phyloP scores from a whole-genome alignment of 2,797 vertebrate species.

The Coregonus ussuriensis region DNA sequence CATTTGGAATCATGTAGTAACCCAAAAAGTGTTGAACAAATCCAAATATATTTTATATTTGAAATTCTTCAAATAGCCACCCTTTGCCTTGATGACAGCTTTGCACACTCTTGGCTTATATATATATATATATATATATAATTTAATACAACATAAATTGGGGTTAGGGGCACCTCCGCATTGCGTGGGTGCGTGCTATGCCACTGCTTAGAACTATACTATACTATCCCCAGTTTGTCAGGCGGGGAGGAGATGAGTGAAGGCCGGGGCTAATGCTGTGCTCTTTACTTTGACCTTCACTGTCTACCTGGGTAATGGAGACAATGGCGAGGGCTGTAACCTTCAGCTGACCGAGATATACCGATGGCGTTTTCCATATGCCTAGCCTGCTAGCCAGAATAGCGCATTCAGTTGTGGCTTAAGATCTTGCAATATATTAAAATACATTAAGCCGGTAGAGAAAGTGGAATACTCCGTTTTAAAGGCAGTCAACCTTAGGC shows the following conservation, averaged over 20 bases:
- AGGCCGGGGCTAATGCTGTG: slow-evolving; percentile 29
- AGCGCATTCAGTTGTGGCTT: slow-evolving; percentile 10
- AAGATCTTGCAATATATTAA: slow-evolving; percentile 28
- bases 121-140: no score
- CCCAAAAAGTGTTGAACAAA: no score
- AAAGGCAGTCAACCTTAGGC: not conserved
- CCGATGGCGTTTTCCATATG: slow-evolving; percentile 15
- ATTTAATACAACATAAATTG: no score
- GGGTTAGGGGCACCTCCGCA: no score
- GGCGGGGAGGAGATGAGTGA: slow-evolving; percentile 25
- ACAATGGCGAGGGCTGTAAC: slow-evolving; percentile 35
- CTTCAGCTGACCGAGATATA: slow-evolving; percentile 29
- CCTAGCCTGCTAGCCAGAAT: slow-evolving; percentile 23
- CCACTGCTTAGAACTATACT: no score
- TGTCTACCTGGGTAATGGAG: slow-evolving; percentile 51
- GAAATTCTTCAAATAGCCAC: no score
- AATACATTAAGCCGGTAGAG: slow-evolving; percentile 14
- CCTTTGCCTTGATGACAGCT: no score
- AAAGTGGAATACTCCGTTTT: slow-evolving; percentile 28
- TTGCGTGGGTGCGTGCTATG: no score
- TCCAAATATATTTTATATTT: no score
- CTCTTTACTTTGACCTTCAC: slow-evolving; percentile 74
- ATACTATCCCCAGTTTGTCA: not conserved
- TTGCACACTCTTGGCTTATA: no score
- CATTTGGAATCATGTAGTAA: no score